Conservation (phyloP, 2,888 invertebrate species). For the Euspilapteryx auroguttella region DNA sequence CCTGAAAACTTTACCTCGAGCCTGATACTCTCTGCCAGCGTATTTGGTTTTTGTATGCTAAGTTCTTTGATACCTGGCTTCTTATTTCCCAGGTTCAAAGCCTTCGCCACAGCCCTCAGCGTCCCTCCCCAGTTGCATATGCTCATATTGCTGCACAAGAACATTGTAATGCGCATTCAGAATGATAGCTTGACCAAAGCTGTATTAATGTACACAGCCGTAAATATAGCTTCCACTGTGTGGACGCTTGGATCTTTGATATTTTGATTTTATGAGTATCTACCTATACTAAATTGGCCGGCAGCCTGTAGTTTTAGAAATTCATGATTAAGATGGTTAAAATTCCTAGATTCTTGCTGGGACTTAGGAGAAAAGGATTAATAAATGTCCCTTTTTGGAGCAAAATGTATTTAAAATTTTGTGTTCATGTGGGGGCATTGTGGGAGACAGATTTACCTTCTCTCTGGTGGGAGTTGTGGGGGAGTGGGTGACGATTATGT, state of each 20-base stretch:
- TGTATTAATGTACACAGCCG: slow-evolving; percentile 16
- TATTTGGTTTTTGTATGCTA: slow-evolving; percentile 18
- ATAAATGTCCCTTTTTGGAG: no score
- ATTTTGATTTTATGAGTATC: no score
- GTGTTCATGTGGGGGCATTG: no score
- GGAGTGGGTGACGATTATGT: no score
- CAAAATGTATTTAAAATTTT: no score
- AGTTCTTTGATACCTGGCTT: slow-evolving; percentile 19
- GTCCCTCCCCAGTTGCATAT: slow-evolving; percentile 31
- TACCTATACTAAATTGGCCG: no score
- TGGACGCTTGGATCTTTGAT: slow-evolving; percentile 19
- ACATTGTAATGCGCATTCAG: slow-evolving; percentile 12
- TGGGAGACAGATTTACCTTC: no score
- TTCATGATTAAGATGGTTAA: no score
- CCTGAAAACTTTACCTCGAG: slow-evolving; percentile 15
- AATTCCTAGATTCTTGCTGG: no score
- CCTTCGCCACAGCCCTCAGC: slow-evolving; percentile 18
- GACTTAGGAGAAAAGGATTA: no score
- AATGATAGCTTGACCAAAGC: slow-evolving; percentile 17
- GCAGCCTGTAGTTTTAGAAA: no score
- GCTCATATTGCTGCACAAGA: slow-evolving; percentile 19
- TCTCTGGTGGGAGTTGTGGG: no score
- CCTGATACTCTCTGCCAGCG: slow-evolving; percentile 13
- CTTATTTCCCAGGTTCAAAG: slow-evolving; percentile 19
- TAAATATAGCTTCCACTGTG: slow-evolving; percentile 19